A percentile compares a stretch with the other conserved stretches of the same genome.
phyloP scores from a whole-genome alignment of 2,797 vertebrate species.

The Pteronotus mesoamericanus region DNA sequence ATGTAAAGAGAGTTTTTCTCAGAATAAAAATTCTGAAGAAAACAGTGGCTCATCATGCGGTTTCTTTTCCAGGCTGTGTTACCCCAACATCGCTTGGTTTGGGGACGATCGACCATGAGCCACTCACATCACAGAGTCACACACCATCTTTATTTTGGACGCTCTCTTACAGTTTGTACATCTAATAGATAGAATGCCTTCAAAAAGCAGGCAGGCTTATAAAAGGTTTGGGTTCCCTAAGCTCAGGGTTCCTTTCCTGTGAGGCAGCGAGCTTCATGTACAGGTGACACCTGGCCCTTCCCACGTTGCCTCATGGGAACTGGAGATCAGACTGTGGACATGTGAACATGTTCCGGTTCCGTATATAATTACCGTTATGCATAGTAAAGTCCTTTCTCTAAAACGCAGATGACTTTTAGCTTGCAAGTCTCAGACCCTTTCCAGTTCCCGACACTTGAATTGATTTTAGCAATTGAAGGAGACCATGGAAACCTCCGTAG shows the following conservation, averaged over 20 bases:
- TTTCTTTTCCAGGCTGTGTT: not conserved
- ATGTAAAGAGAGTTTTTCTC: not conserved
- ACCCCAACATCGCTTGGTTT: no score
- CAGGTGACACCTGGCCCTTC: not conserved
- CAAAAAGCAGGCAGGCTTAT: not conserved
- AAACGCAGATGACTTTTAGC: not conserved
- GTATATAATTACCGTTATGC: not conserved
- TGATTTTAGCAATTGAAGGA: not conserved
- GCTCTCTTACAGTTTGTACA: not conserved
- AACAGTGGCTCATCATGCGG: not conserved
- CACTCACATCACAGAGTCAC: not conserved
- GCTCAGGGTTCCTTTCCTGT: rapidly evolving
- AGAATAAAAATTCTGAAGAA: not conserved
- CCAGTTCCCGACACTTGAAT: not conserved
- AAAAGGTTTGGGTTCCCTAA: not conserved
- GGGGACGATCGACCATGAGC: rapidly evolving
- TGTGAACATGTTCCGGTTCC: not conserved
- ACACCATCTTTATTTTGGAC: not conserved
- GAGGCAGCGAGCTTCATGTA: rapidly evolving
- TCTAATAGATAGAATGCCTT: rapidly evolving
- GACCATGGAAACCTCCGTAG: not conserved
- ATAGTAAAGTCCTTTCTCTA: not conserved
- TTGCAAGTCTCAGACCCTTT: not conserved
- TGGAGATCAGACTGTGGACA: rapidly evolving
- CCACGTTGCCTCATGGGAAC: rapidly evolving